A percentile compares a stretch with the other conserved stretches of the same genome.
Conservation (phyloP, 2,113 vertebrate species). For the Grus americana region DNA sequence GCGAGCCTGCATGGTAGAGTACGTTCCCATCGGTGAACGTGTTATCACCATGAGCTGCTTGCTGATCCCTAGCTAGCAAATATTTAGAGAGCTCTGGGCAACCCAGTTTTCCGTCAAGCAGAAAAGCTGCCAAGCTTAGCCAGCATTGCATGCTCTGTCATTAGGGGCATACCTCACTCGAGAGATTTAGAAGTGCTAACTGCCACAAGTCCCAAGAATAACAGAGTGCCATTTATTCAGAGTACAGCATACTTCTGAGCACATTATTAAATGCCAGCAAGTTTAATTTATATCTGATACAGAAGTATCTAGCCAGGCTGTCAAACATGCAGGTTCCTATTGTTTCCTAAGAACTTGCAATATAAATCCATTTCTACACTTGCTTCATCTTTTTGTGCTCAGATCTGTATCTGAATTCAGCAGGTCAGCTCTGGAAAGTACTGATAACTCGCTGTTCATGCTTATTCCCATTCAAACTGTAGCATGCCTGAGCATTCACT, state of each 20-base stretch:
- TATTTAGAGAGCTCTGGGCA: background rate
- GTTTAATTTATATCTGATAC: background rate
- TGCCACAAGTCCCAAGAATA: background rate
- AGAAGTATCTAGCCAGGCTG: background rate
- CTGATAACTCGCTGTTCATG: background rate
- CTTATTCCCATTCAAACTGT: background rate
- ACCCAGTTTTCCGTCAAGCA: background rate
- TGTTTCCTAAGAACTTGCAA: background rate
- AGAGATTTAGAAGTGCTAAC: background rate
- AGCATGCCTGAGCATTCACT: background rate
- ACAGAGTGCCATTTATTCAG: background rate
- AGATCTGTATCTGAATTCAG: background rate
- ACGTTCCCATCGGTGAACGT: background rate
- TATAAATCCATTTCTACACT: background rate
- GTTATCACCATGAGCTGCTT: accelerated
- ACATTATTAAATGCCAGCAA: background rate
- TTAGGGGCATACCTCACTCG: background rate
- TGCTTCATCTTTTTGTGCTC: background rate
- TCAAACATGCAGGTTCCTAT: background rate
- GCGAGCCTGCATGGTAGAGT: no score
- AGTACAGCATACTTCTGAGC: background rate
- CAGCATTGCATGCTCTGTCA: background rate
- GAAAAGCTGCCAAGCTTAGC: background rate
- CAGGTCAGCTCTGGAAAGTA: background rate
- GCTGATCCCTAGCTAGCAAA: background rate